Evolutionary conservation across 2,797 vertebrate genomes (phyloP).

Genomic region (Erethizon dorsatum): DNA sequence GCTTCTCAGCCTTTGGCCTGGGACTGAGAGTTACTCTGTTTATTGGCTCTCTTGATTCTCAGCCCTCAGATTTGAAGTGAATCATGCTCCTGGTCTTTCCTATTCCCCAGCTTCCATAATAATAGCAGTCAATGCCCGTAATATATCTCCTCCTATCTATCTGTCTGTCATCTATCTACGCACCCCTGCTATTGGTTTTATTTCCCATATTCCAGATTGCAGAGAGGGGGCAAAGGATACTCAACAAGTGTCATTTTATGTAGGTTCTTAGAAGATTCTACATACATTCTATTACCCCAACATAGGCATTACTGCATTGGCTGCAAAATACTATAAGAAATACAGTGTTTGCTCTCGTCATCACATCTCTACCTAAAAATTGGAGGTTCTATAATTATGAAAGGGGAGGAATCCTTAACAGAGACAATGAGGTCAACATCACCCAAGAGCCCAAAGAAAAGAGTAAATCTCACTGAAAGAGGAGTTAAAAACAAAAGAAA

Average conservation of each 20-base stretch:
- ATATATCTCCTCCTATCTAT: neutral
- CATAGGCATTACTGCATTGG: neutral
- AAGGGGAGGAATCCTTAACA: neutral
- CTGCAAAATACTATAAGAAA: neutral
- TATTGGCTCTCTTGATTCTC: neutral
- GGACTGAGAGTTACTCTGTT: neutral
- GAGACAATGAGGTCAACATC: no score
- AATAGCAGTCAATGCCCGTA: neutral
- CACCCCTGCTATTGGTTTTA: neutral
- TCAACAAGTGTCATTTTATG: neutral
- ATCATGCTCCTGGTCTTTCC: neutral
- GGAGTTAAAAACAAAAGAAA: no score
- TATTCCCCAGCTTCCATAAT: neutral
- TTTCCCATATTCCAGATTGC: neutral
- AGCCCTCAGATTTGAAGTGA: neutral
- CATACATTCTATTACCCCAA: neutral
- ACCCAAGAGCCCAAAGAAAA: no score
- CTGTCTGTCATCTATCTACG: neutral
- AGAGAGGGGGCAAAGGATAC: neutral
- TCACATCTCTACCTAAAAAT: neutral
- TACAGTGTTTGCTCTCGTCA: neutral
- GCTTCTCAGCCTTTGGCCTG: neutral
- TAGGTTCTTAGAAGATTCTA: neutral
- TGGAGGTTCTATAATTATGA: neutral
- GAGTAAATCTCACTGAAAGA: no score